A percentile compares a stretch with the other conserved stretches of the same genome.
phyloP scores from a whole-genome alignment of 2,797 vertebrate species.

The Monodelphis domestica region DNA sequence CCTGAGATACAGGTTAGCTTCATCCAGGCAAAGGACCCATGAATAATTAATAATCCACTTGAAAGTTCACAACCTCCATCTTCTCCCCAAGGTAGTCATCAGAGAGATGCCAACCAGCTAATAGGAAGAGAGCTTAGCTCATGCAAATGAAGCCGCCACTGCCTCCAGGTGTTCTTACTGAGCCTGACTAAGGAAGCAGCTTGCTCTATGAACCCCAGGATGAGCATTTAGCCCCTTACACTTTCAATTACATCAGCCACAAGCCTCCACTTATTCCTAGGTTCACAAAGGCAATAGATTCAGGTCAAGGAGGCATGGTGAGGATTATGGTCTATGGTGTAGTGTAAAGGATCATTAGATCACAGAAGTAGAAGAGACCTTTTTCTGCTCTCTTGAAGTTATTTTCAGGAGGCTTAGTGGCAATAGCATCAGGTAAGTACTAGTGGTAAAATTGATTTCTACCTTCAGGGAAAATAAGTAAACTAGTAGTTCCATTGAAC shows the following conservation, averaged over 20 bases:
- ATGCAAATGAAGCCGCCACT: conserved; percentile 69
- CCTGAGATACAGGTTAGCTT: conserved; percentile 78
- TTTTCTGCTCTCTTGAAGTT: not conserved
- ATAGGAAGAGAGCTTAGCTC: conserved; percentile 73
- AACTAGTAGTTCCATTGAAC: not conserved
- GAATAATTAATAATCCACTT: conserved; percentile 82
- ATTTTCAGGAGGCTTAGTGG: not conserved
- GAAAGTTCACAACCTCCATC: conserved; percentile 79
- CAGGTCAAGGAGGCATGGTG: not conserved
- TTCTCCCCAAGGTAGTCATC: conserved; percentile 77
- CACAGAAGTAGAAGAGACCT: not conserved
- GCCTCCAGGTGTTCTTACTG: conserved; percentile 71
- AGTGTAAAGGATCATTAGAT: not conserved
- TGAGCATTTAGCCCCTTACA: conserved; percentile 60
- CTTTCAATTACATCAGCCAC: conserved; percentile 57
- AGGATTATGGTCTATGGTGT: not conserved
- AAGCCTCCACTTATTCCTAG: conserved; percentile 51
- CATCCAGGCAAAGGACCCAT: conserved; percentile 74
- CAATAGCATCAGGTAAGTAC: not conserved
- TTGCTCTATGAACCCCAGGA: conserved; percentile 58
- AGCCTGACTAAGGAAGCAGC: conserved; percentile 52
- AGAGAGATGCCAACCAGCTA: conserved; percentile 76
- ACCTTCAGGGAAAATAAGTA: not conserved
- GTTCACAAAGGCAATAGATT: conserved; percentile 53
- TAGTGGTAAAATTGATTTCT: not conserved